Evolutionary conservation across 2,113 vertebrate species (phyloP).

Genomic region (Xerus inauris): DNA sequence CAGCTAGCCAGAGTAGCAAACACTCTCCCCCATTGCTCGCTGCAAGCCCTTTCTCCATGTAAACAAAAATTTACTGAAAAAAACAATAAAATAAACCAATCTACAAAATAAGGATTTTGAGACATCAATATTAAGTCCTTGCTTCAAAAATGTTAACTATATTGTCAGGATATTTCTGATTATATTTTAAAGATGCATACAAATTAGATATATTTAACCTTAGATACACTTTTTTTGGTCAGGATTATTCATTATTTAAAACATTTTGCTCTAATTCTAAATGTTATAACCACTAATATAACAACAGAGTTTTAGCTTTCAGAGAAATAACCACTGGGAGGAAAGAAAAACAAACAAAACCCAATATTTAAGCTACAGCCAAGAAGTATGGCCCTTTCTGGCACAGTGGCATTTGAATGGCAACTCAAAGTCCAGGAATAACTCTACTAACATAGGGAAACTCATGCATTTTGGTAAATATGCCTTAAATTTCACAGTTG

Average conservation of each 20-base stretch:
- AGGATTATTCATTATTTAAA: conserved; percentile 72
- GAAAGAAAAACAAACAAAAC: conserved; percentile 14
- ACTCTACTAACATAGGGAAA: conserved; percentile 81
- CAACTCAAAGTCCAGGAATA: conserved; percentile 42
- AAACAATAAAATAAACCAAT: conserved; percentile 63
- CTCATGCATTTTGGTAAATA: conserved; percentile 85
- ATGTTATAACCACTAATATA: conserved; percentile 78
- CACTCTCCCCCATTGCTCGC: conserved; percentile 47
- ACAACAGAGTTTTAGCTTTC: conserved; percentile 61
- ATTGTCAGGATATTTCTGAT: conserved; percentile 69
- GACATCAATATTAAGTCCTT: conserved; percentile 56
- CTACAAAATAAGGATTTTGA: conserved; percentile 78
- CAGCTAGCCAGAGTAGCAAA: conserved; percentile 77
- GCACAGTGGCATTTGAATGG: conserved; percentile 77
- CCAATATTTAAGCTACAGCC: conserved; percentile 80
- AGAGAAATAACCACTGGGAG: conserved; percentile 57
- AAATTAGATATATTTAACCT: conserved; percentile 77
- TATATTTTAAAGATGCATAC: conserved; percentile 75
- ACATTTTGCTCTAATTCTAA: conserved; percentile 68
- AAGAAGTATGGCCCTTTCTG: conserved; percentile 81
- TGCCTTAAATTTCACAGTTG: conserved; percentile 84
- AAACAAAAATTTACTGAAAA: conserved; percentile 60
- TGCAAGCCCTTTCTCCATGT: conserved; percentile 23
- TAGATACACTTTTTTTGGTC: conserved; percentile 70
- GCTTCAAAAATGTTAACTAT: conserved; percentile 71